Conservation (phyloP, 2,113 vertebrate genomes). For the Callocephalon fimbriatum region DNA sequence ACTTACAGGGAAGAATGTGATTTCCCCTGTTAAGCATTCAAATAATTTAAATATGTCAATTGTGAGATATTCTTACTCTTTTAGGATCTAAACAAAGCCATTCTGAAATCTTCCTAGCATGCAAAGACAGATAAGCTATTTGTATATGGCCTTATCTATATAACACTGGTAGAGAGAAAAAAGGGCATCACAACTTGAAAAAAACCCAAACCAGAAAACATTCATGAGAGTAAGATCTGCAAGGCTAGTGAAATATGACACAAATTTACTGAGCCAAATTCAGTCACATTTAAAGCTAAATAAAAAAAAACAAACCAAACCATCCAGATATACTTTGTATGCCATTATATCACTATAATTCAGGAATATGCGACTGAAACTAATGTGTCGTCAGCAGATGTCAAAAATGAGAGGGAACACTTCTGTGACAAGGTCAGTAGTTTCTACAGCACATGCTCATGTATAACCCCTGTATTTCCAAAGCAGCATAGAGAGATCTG, state of each 20-base stretch:
- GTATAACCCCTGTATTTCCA: background rate
- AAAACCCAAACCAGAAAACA: background rate
- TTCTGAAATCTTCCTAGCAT: background rate
- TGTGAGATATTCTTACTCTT: background rate
- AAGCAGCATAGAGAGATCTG: background rate
- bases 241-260: background rate
- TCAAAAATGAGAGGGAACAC: background rate
- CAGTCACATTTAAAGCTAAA: background rate
- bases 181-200: background rate
- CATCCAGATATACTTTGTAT: background rate
- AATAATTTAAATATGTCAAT: background rate
- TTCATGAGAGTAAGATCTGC: background rate
- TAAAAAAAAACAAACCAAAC: background rate
- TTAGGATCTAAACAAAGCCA: background rate
- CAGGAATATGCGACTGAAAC: background rate
- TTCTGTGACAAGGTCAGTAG: background rate
- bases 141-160: background rate
- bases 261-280: background rate
- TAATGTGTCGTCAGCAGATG: background rate
- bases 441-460: background rate
- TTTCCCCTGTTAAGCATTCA: background rate
- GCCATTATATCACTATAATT: background rate
- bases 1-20: background rate
- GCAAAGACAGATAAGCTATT: background rate
- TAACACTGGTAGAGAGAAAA: background rate